phyloP scores from a whole-genome alignment of 1,140 invertebrate genomes.

The Leguminivora glycinivorella region DNA sequence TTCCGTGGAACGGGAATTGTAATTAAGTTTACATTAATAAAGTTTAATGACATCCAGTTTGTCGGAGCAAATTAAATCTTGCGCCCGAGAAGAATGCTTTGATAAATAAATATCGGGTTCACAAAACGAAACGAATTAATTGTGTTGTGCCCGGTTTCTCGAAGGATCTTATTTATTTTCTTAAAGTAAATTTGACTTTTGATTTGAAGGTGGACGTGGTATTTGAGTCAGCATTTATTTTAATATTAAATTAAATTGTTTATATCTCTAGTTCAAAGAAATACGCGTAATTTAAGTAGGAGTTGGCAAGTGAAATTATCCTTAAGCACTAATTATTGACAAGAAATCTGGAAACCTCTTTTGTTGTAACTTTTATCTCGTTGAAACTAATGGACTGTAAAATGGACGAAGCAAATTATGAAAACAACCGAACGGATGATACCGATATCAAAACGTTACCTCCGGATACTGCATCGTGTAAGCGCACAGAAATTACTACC shows the following conservation, averaged over 20 bases:
- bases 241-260: background rate
- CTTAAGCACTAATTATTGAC: no score
- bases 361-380: background rate
- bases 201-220: no score
- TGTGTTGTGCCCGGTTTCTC: background rate
- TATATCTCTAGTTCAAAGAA: no score
- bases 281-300: no score
- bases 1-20: background rate
- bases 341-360: no score
- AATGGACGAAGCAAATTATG: background rate
- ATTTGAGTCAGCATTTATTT: no score
- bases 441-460: background rate
- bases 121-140: slow-evolving; percentile 3
- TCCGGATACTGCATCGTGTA: slow-evolving; percentile 15
- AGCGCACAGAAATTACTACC: slow-evolving; percentile 29
- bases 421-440: slow-evolving; percentile 5
- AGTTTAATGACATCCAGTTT: background rate
- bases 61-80: background rate
- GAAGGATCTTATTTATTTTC: background rate
- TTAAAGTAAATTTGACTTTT: background rate
- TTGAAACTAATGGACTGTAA: background rate
- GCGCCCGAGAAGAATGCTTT: background rate
- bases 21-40: slow-evolving; percentile 1
- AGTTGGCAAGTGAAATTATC: no score
- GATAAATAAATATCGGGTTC: background rate